Evolutionary conservation across 2,113 vertebrate species (phyloP).

Genomic region (Isurus oxyrinchus): DNA sequence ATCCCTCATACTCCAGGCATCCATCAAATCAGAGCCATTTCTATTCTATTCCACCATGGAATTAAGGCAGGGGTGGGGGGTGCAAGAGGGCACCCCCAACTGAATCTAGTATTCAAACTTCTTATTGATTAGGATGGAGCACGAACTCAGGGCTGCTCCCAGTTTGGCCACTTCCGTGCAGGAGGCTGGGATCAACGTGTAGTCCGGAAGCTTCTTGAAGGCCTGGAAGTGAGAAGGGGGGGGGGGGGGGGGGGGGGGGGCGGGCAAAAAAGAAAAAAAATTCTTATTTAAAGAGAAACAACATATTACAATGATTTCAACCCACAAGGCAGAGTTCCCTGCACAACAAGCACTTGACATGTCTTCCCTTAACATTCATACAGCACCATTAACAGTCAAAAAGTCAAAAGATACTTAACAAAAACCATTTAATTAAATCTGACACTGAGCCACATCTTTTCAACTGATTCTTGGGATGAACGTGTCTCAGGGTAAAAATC

Average conservation of each 20-base stretch:
- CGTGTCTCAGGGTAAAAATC: not conserved
- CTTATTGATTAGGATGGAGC: conserved; percentile 80
- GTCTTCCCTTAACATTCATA: not conserved
- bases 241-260: too few relatives aligned
- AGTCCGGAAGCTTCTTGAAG: conserved; percentile 78
- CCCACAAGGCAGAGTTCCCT: not conserved
- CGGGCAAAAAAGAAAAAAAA: not conserved
- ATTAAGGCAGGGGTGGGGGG: not conserved
- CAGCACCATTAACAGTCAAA: not conserved
- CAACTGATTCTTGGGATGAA: not conserved
- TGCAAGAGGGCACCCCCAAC: too few relatives aligned
- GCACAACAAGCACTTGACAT: not conserved
- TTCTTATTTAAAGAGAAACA: not conserved
- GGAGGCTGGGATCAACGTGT: conserved; percentile 76
- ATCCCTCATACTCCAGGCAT: not conserved
- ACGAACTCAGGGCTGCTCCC: conserved; percentile 71
- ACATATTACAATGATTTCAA: not conserved
- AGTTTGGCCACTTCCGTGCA: conserved; percentile 77
- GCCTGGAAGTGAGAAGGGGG: conserved; percentile 60
- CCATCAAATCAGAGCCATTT: not conserved
- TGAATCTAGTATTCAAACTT: conserved; percentile 53
- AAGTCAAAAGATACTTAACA: not conserved
- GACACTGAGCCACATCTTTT: not conserved
- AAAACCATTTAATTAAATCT: not conserved
- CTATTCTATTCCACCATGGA: not conserved